Percentiles rank a stretch among this genome's conserved stretches.
phyloP scores from a whole-genome alignment of 2,888 invertebrate species.

The Lasioglossum marginatum region DNA sequence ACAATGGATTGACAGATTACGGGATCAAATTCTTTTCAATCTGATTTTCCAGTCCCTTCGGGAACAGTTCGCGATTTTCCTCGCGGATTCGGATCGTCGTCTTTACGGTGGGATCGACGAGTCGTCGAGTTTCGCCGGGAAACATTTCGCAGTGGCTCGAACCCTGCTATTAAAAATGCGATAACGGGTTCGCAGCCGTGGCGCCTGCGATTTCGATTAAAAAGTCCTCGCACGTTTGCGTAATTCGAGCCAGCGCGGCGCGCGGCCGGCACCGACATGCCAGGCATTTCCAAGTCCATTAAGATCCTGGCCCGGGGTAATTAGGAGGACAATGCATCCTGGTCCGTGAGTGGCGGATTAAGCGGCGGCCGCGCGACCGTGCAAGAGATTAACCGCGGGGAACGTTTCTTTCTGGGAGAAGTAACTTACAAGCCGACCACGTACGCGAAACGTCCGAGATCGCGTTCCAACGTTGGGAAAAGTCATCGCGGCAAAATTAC shows the following conservation, averaged over 20 bases:
- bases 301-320: conserved; percentile 60
- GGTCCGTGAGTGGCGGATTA: conserved; percentile 62
- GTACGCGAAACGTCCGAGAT: conserved; percentile 46
- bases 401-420: conserved; percentile 37
- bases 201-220: conserved; percentile 20
- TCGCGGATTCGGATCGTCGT: background rate
- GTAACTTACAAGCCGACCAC: conserved; percentile 59
- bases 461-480: conserved; percentile 13
- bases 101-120: background rate
- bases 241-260: conserved; percentile 44
- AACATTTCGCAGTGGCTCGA: conserved; percentile 5
- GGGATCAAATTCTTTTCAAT: background rate
- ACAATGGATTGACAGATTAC: background rate
- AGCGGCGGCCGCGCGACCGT: conserved; percentile 29
- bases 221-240: conserved; percentile 55
- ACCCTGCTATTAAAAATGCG: conserved; percentile 30
- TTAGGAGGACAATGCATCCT: conserved; percentile 64
- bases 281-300: conserved; percentile 60
- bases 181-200: background rate
- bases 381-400: conserved; percentile 57
- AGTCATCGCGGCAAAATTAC: conserved; percentile 24
- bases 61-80: background rate
- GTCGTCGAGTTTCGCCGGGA: background rate
- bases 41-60: background rate
- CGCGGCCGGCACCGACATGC: conserved; percentile 42